A percentile compares a stretch with the other conserved stretches of the same genome.
Evolutionary conservation across 2,797 vertebrate species (phyloP).

Genomic region (Peromyscus nudipes): DNA sequence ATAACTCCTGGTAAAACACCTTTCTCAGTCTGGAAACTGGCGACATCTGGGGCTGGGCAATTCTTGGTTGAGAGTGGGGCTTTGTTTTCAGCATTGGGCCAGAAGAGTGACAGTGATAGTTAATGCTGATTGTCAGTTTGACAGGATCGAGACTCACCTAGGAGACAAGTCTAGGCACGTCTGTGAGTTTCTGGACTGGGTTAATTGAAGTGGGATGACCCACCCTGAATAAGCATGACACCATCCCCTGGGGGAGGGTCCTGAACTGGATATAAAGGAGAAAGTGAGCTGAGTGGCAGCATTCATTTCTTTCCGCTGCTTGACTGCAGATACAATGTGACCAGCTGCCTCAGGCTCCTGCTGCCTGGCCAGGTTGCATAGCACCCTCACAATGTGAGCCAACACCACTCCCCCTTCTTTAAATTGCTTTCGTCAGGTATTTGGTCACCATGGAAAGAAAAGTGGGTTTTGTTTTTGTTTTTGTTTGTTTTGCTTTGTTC

Average conservation of each 20-base stretch:
- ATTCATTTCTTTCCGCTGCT: not conserved
- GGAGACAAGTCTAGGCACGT: not conserved
- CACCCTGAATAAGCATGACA: not conserved
- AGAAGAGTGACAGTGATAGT: not conserved
- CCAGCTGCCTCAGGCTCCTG: not conserved
- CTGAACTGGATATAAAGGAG: not conserved
- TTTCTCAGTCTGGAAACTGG: rapidly evolving
- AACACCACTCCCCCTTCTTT: not conserved
- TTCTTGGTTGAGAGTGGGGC: not conserved
- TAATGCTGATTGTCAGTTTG: not conserved
- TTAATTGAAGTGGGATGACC: not conserved
- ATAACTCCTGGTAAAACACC: not conserved
- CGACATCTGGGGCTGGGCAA: not conserved
- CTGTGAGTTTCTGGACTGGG: not conserved
- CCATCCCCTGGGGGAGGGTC: not conserved
- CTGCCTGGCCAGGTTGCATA: not conserved
- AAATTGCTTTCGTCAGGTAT: not conserved
- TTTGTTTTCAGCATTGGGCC: not conserved
- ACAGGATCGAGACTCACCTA: not conserved
- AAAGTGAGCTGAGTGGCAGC: not conserved
- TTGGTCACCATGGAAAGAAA: not conserved
- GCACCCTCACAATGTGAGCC: not conserved
- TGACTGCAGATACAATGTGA: not conserved
- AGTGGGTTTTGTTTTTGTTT: not conserved
- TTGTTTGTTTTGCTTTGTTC: not conserved